Evolutionary conservation across 2,888 invertebrate genomes (phyloP).

Genomic region (Latrodectus hesperus): DNA sequence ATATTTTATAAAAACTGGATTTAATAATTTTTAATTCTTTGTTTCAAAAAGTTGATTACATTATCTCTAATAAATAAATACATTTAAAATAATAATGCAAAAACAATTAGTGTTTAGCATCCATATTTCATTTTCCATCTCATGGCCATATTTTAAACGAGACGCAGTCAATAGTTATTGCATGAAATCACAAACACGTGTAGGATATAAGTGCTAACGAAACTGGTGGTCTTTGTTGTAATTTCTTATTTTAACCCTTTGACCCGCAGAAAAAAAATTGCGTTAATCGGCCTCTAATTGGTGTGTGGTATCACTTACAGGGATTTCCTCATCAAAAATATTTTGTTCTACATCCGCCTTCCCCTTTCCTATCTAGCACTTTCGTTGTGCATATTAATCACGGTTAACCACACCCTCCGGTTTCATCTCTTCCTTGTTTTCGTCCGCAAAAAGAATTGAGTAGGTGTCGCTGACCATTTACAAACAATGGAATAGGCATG

Average conservation of each 20-base stretch:
- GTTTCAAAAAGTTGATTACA: no score
- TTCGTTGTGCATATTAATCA: constrained; percentile 30
- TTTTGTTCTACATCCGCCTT: neutral
- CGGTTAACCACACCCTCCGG: neutral
- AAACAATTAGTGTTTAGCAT: no score
- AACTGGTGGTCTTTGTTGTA: constrained; percentile 5
- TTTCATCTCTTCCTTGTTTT: neutral
- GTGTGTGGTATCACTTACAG: constrained; percentile 3
- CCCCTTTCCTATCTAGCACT: constrained; percentile 1
- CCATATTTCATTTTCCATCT: no score
- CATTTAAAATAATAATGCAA: no score
- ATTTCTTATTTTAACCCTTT: constrained; percentile 3
- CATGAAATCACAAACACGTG: no score
- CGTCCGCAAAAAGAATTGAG: neutral
- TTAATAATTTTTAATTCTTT: no score
- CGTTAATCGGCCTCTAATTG: neutral
- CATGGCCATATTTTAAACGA: no score
- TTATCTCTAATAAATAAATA: no score
- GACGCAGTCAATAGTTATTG: no score
- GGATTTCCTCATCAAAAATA: neutral
- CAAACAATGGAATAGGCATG: neutral
- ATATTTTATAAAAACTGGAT: no score
- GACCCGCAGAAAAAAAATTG: neutral
- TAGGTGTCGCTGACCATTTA: neutral
- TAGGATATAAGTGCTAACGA: neutral